These are phyloP conservation scores for Saccopteryx bilineata DNA, from an alignment of 2,113 vertebrate species.

Conservation along the genomic window DNA sequence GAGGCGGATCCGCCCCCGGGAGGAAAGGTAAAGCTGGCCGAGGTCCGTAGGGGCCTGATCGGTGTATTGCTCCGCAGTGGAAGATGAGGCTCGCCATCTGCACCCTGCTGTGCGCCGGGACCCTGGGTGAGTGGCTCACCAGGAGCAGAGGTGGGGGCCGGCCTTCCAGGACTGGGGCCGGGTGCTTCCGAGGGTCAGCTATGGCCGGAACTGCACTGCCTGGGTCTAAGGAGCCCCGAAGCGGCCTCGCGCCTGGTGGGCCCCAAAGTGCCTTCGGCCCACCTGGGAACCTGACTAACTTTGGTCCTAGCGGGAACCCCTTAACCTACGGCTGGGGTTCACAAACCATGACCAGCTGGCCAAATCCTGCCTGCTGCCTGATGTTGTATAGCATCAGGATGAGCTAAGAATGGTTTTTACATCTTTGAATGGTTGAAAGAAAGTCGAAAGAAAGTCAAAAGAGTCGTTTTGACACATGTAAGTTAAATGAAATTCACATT, in stretches of 20 bases:
- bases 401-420: not conserved
- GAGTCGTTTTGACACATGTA: not conserved
- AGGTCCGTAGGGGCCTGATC: accelerated
- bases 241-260: not conserved
- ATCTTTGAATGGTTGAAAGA: not conserved
- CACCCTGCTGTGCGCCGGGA: not conserved
- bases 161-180: not conserved
- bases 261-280: not conserved
- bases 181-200: not conserved
- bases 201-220: not conserved
- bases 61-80: accelerated
- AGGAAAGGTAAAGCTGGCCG: not conserved
- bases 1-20: not conserved
- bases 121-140: slow-evolving; percentile 62
- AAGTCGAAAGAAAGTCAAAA: not conserved
- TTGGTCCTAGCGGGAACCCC: not conserved
- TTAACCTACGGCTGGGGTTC: not conserved
- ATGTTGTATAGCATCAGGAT: not conserved
- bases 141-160: not conserved
- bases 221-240: not conserved
- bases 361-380: not conserved
- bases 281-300: not conserved
- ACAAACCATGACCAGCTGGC: not conserved
- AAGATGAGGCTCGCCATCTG: slow-evolving; percentile 20
- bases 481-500: not conserved